phyloP scores from a whole-genome alignment of 2,888 invertebrate species.

The Molorchus minor region DNA sequence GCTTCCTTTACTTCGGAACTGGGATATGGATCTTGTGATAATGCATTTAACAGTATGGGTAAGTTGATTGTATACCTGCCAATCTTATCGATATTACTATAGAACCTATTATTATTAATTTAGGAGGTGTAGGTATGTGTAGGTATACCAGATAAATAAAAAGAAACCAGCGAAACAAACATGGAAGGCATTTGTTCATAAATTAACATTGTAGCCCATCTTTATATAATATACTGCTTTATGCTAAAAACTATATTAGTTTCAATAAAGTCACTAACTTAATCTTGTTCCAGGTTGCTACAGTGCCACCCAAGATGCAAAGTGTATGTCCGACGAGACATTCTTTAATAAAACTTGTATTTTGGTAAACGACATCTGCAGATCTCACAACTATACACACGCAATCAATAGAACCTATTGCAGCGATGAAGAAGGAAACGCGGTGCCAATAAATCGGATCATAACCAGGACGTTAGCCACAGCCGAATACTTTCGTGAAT shows the following conservation, averaged over 20 bases:
- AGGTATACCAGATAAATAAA: no score
- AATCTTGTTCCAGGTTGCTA: slow-evolving; percentile 67
- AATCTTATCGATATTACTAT: neutral
- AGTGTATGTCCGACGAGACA: slow-evolving; percentile 65
- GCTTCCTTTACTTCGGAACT: slow-evolving; percentile 72
- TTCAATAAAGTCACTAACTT: neutral
- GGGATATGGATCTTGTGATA: slow-evolving; percentile 76
- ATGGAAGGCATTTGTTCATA: no score
- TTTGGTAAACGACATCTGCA: slow-evolving; percentile 66
- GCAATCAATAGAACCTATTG: slow-evolving; percentile 65
- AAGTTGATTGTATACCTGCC: slow-evolving; percentile 51
- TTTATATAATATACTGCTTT: no score
- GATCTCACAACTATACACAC: slow-evolving; percentile 54
- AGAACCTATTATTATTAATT: neutral
- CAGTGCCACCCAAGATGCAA: slow-evolving; percentile 69
- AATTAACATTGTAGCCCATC: no score
- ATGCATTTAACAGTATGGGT: slow-evolving; percentile 70
- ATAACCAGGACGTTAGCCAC: slow-evolving; percentile 68
- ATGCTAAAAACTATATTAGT: no score
- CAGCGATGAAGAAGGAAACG: slow-evolving; percentile 48
- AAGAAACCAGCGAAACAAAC: no score
- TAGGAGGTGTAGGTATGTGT: no score
- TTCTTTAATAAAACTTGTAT: slow-evolving; percentile 67
- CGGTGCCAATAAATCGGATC: slow-evolving; percentile 63
- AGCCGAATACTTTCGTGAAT: slow-evolving; percentile 69